Evolutionary conservation across 2,113 vertebrate species (phyloP).

Genomic region (Callorhinus ursinus): DNA sequence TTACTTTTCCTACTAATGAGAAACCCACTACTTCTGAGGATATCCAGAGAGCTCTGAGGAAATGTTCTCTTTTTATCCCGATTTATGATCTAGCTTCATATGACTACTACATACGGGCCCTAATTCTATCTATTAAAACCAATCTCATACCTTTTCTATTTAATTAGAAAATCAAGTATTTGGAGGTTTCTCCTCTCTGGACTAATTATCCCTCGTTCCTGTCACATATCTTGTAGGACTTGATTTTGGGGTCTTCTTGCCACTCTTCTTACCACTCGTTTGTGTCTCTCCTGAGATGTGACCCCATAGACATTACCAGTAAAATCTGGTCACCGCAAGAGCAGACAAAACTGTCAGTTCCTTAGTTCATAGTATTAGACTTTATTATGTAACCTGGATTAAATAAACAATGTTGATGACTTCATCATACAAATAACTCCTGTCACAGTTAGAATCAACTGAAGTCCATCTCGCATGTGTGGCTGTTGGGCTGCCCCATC

Average conservation of each 20-base stretch:
- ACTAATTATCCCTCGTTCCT: not conserved
- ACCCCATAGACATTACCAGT: not conserved
- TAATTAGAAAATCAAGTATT: not conserved
- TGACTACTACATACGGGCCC: not conserved
- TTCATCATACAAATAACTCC: not conserved
- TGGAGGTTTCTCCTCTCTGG: not conserved
- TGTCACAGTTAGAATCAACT: not conserved
- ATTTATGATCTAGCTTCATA: not conserved
- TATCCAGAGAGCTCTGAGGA: not conserved
- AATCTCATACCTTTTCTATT: not conserved
- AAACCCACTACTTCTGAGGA: not conserved
- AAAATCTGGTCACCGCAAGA: not conserved
- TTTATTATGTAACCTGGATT: not conserved
- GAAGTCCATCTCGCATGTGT: not conserved
- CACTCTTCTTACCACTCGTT: not conserved
- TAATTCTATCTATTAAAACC: not conserved
- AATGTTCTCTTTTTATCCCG: not conserved
- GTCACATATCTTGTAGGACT: not conserved
- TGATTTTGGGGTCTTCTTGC: not conserved
- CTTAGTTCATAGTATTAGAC: not conserved
- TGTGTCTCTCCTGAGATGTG: not conserved
- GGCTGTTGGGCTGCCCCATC: fast-evolving
- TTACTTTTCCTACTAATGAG: not conserved
- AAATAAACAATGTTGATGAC: not conserved
- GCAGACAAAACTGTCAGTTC: not conserved